phyloP scores from a whole-genome alignment of 2,888 invertebrate species.

The Trachelus iudaicus region DNA sequence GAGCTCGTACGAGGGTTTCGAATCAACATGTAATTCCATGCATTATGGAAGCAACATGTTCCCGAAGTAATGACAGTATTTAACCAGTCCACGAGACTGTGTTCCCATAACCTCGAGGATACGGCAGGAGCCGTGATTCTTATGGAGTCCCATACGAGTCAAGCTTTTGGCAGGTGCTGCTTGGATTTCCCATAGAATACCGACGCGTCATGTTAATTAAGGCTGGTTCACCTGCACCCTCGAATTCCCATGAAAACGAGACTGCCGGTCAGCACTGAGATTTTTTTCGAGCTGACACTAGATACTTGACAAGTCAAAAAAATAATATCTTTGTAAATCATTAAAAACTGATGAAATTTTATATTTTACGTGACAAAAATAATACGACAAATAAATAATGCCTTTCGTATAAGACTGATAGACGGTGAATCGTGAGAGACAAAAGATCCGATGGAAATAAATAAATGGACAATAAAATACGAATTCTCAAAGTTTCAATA shows the following conservation, averaged over 20 bases:
- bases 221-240: constrained; percentile 29
- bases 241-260: constrained; percentile 54
- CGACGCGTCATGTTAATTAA: constrained; percentile 33
- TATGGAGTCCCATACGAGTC: constrained; percentile 35
- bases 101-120: constrained; percentile 61
- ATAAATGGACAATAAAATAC: background rate
- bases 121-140: constrained; percentile 14
- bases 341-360: background rate
- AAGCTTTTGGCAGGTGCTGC: constrained; percentile 36
- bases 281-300: background rate
- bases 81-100: constrained; percentile 53
- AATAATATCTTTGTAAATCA: background rate
- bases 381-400: background rate
- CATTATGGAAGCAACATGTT: constrained; percentile 41
- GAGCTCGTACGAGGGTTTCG: background rate
- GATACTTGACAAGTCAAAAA: background rate
- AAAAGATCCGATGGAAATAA: background rate
- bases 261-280: background rate
- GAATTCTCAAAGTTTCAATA: background rate
- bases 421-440: background rate
- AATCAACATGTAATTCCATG: constrained; percentile 49
- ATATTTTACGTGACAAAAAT: background rate
- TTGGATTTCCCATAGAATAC: constrained; percentile 37
- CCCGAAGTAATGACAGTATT: constrained; percentile 60
- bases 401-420: background rate